Conservation (phyloP, 1,140 invertebrate species). For the Trachymyrmex septentrionalis region DNA sequence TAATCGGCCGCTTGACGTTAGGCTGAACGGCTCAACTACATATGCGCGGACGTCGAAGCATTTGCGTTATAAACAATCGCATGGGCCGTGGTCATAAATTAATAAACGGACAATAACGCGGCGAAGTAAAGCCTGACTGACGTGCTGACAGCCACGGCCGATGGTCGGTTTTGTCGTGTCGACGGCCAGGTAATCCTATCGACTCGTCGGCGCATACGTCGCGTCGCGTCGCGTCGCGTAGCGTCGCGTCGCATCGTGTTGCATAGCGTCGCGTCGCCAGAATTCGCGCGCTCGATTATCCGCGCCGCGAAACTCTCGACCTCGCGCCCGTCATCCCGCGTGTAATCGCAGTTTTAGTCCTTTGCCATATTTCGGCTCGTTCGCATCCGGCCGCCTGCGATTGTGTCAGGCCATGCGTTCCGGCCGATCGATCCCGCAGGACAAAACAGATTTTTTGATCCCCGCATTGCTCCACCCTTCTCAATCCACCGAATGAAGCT, state of each 20-base stretch:
- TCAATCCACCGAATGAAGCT: slow-evolving; percentile 16
- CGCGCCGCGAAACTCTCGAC: slow-evolving; percentile 45
- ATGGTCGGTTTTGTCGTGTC: slow-evolving; percentile 62
- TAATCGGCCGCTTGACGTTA: not conserved
- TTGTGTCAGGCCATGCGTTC: slow-evolving; percentile 23
- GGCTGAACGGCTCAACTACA: not conserved
- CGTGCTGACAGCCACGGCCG: slow-evolving; percentile 59
- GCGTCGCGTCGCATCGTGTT: slow-evolving; percentile 6
- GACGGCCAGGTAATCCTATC: slow-evolving; percentile 59
- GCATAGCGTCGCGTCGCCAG: not conserved
- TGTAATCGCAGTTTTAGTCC: slow-evolving; percentile 61
- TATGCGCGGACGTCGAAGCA: not conserved
- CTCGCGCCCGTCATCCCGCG: slow-evolving; percentile 47
- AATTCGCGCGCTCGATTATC: slow-evolving; percentile 56
- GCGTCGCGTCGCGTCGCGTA: slow-evolving; percentile 23
- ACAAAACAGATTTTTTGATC: slow-evolving; percentile 51
- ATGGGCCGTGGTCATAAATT: slow-evolving; percentile 62
- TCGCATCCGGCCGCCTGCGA: slow-evolving; percentile 30
- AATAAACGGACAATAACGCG: slow-evolving; percentile 67
- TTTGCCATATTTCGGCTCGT: slow-evolving; percentile 40
- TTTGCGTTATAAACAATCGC: slow-evolving; percentile 56
- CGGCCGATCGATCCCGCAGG: slow-evolving; percentile 26
- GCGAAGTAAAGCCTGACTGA: slow-evolving; percentile 64
- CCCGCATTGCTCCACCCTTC: not conserved
- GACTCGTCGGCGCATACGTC: slow-evolving; percentile 43